phyloP scores from a whole-genome alignment of 2,797 vertebrate genomes.

The Dermochelys coriacea region DNA sequence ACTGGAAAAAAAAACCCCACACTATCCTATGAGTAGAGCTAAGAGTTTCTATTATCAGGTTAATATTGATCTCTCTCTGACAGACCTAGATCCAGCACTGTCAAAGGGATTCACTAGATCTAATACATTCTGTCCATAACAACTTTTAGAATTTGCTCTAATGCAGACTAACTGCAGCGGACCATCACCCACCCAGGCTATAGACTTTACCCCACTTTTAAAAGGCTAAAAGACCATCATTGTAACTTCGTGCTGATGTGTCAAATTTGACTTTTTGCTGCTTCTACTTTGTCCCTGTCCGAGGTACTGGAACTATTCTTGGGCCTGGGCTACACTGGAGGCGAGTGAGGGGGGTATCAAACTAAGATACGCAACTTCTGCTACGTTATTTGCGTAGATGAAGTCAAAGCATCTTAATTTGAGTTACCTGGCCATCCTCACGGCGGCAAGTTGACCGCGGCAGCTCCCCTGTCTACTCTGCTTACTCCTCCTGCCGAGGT shows the following conservation, averaged over 20 bases:
- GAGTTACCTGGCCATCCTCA: no score
- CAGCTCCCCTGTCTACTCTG: no score
- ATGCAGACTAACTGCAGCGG: background rate
- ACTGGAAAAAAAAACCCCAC: background rate
- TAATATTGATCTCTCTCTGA: background rate
- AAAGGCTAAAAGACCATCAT: background rate
- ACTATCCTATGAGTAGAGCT: accelerated
- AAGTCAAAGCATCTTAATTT: no score
- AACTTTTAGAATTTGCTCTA: background rate
- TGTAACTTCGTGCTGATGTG: background rate
- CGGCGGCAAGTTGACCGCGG: no score
- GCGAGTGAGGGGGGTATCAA: no score
- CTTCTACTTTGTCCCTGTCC: background rate
- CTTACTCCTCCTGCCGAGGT: no score
- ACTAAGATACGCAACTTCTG: no score
- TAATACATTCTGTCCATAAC: accelerated
- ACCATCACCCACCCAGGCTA: background rate
- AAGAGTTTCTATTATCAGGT: background rate
- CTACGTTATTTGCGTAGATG: no score
- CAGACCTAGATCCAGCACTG: accelerated
- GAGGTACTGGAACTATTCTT: background rate
- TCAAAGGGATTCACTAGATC: background rate
- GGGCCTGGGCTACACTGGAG: no score
- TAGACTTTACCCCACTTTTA: background rate
- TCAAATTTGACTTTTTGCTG: background rate